phyloP scores from a whole-genome alignment of 1,140 invertebrate species.

The Zaprionus ornatus region DNA sequence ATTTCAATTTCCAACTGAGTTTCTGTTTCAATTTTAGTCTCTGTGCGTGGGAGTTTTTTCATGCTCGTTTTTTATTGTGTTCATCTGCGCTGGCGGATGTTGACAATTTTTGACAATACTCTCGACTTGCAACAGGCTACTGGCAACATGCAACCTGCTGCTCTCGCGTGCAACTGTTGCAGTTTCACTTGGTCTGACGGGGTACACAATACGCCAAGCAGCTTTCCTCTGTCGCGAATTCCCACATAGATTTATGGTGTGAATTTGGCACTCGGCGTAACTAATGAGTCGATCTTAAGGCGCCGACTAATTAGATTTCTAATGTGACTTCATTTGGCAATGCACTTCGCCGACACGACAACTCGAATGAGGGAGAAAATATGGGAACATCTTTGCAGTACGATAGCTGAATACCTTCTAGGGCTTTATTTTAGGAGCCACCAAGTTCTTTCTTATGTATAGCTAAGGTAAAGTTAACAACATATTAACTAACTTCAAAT shows the following conservation, averaged over 20 bases:
- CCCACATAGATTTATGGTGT: slow-evolving; percentile 34
- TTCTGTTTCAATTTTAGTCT: slow-evolving; percentile 14
- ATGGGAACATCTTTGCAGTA: not conserved
- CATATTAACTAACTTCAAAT: too few species aligned
- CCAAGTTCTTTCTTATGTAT: too few species aligned
- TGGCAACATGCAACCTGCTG: not conserved
- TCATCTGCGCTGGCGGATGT: slow-evolving; percentile 27
- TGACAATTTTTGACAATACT: slow-evolving; percentile 25
- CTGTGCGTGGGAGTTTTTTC: slow-evolving; percentile 30
- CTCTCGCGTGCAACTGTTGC: slow-evolving; percentile 19
- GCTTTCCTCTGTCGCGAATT: not conserved
- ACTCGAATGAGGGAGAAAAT: not conserved
- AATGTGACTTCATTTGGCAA: slow-evolving; percentile 21
- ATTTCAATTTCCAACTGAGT: slow-evolving; percentile 6
- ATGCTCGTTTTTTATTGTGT: slow-evolving; percentile 36
- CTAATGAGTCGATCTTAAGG: slow-evolving; percentile 28
- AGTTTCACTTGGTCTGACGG: slow-evolving; percentile 31
- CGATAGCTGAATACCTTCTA: too few species aligned
- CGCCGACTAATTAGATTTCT: slow-evolving; percentile 29
- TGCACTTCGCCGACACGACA: not conserved
- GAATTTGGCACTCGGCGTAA: slow-evolving; percentile 20
- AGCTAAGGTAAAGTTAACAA: too few species aligned
- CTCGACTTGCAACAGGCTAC: not conserved
- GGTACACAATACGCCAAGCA: not conserved
- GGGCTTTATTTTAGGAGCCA: too few species aligned